Evolutionary conservation across 2,888 invertebrate genomes (phyloP).

Genomic region (Eilema griseolum): DNA sequence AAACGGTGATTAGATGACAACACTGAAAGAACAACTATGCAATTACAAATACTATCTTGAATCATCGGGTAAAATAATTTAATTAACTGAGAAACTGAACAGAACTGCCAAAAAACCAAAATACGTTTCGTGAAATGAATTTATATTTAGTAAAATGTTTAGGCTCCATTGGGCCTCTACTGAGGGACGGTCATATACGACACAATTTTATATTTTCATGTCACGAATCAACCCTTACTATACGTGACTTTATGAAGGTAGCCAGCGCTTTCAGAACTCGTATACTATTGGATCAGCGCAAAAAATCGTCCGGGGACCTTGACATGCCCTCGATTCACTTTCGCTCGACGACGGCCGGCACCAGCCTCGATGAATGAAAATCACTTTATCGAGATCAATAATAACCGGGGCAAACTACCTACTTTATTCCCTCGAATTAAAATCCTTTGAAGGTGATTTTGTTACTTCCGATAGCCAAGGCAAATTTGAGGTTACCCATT

Average conservation of each 20-base stretch:
- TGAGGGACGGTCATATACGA: conserved; percentile 27
- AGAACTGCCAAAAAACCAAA: conserved; percentile 23
- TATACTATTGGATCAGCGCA: conserved; percentile 58
- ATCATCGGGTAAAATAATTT: background rate
- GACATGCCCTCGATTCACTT: conserved; percentile 68
- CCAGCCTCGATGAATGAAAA: conserved; percentile 53
- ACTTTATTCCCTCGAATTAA: conserved; percentile 28
- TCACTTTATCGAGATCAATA: conserved; percentile 46
- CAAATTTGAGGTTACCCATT: conserved; percentile 27
- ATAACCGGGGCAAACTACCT: conserved; percentile 29
- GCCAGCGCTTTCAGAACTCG: conserved; percentile 46
- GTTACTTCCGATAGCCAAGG: conserved; percentile 26
- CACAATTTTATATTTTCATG: conserved; percentile 53
- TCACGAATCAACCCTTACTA: conserved; percentile 60
- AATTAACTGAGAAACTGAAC: conserved; percentile 14
- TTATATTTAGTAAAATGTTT: conserved; percentile 44
- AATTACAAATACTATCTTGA: background rate
- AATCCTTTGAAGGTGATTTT: conserved; percentile 32
- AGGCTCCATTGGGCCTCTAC: conserved; percentile 34
- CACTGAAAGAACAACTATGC: background rate
- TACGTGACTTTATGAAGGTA: conserved; percentile 60
- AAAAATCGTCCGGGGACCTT: conserved; percentile 58
- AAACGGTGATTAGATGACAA: background rate
- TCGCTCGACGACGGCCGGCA: conserved; percentile 50
- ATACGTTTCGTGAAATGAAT: conserved; percentile 32